Evolutionary conservation across 2,888 invertebrate species (phyloP), one percentile per base, ranked within the genome.

Genomic region (Mythimna vitellina): DNA sequence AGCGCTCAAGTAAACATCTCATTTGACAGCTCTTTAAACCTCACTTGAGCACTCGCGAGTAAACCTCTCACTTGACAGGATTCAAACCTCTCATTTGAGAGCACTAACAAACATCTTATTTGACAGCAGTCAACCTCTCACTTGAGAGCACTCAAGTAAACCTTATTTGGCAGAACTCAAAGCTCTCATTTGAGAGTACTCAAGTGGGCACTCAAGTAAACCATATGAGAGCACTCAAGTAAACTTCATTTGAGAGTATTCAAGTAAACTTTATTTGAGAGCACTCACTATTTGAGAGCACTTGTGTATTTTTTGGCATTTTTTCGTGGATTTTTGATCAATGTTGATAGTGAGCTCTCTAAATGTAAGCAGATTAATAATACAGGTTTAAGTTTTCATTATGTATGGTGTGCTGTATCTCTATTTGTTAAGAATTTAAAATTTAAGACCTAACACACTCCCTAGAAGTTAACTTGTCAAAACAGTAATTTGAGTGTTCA

Each of bases 351-450:
- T 22, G 61, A 42, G 49, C n/a, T 53, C 35, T 75, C 76, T n/a
- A 76, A 73, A 56, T 64, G 35, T 1, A 5, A 65, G n/a, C n/a
- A 75, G n/a, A 38, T 42, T 53, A 12, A 14, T 54, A 54, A 64
- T 54, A 20, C 29, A 22, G 4, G n/a, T 20, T 20, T 14, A 38
- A 25, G 22, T 49, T 38, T 63, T 7, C 42, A n/a, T 22, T 35
- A 17, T 22, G 25, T 56, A 25, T 20, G 20, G 66, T 73, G 49
- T 76, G 29, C 29, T 29, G 29, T 29, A 29, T 29, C 42, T 77
- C 42, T 77, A 32, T 57, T 4, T 54, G 38, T 42, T 54, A 49
- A 29, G 8, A 67, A 38, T 61, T 29, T 56, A 54, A 42, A 49
- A 58, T 42, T 12, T 25, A 53, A 42, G 1, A 35, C 51, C n/a